phyloP scores from a whole-genome alignment of 2,888 invertebrate species.

The Danaus chrysippus region DNA sequence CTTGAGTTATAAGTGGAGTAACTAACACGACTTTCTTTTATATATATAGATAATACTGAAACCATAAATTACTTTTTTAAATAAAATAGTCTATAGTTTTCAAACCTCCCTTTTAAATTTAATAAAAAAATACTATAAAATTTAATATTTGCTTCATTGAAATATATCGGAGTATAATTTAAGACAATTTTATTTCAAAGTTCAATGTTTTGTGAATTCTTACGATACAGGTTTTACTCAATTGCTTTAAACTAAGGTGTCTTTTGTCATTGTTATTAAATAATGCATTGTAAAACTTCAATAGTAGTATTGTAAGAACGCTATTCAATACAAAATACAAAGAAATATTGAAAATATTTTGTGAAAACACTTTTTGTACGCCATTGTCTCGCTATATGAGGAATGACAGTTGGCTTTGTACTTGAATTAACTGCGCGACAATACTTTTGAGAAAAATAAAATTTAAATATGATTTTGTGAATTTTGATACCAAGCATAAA shows the following conservation, averaged over 20 bases:
- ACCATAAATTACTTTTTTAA: no score
- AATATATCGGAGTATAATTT: neutral
- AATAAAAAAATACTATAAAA: no score
- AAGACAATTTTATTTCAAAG: neutral
- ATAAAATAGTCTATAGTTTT: no score
- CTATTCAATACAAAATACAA: slow-evolving; percentile 5
- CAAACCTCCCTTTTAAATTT: no score
- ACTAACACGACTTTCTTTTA: no score
- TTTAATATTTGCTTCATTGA: no score
- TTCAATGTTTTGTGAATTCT: neutral
- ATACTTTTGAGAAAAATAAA: neutral
- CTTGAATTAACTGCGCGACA: neutral
- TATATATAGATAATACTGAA: no score
- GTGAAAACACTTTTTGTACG: slow-evolving; percentile 4
- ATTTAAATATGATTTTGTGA: neutral
- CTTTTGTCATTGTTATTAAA: neutral
- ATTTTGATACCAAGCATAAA: no score
- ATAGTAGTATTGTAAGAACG: slow-evolving; percentile 1
- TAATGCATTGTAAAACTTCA: slow-evolving; percentile 51
- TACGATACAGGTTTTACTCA: neutral
- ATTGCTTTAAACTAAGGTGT: neutral
- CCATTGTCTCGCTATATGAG: slow-evolving; percentile 3
- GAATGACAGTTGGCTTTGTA: neutral
- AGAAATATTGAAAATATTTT: slow-evolving; percentile 8
- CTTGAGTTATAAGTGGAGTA: no score